Base-by-base conservation (phyloP, 2,888 invertebrate genomes). In the Chymomyza caudatula region DNA sequence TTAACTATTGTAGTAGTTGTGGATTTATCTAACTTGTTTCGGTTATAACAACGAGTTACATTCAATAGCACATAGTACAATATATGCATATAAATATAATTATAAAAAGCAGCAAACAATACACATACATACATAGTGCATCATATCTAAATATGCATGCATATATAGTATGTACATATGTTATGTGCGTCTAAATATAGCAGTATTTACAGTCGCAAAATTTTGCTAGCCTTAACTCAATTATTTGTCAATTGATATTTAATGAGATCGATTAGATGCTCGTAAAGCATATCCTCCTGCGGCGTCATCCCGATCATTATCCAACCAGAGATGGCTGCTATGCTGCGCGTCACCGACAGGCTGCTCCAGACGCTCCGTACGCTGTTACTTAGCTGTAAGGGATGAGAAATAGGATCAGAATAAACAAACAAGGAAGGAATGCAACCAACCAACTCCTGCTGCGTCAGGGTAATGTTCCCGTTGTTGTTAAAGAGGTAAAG, bases 241-340 rank as follows among this genome's bases (percentile, higher is more conserved):
- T 90, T 90, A 89, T 89, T 89, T 88, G 89, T 89, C 87, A 90
- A 85, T 85, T 90, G 89, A 85, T 90, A 90, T 86, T 89, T 89
- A 68, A 90, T 89, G 81, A 91, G 85, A 73, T 90, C 90, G 59
- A 90, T 68, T 67, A 92, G 88, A 88, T 92, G 91, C 67, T 91
- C 88, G 72, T 91, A 92, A 11, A 92, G 89, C 76, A 91, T 87
- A 77, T 92, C 92, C 75, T 92, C 92, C 37, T 90, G 88, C 43
- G 92, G 91, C 68, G 91, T 91, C 67, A 92, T 80, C 1, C 92
- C 92, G 47, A 92, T 90, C 85, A 92, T 90, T 52, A 92, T 89
- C 92, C 92, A 92, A 23, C 92, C 92, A 42, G 91, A 86, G 65
- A 92, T 91, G 37, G 92, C 92, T 58, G 92, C 89, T 76, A 92